Base-by-base conservation (phyloP, 1,140 invertebrate genomes). In the Matsumurasca onukii region DNA sequence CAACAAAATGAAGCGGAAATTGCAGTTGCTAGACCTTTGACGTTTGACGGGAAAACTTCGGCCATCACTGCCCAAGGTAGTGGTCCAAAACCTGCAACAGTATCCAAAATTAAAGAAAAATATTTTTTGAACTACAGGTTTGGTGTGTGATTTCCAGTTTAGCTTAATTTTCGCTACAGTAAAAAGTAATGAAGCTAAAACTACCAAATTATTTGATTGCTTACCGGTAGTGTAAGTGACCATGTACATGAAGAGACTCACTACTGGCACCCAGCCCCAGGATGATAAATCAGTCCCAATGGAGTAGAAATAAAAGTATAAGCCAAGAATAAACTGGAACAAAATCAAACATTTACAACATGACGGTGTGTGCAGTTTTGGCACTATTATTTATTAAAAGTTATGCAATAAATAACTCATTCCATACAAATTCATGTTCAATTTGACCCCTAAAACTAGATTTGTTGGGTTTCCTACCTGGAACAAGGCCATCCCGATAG, bases 41-140 rank as follows among this genome's bases (percentile, higher is more conserved):
- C 86, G 72, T 89, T 86, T 0, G 87, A 81, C 0, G 93, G 87
- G 72, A 94, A 91, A 71, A 95, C 85, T 79, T 96, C 91, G 1
- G 88, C 89, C 84, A 94, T 89, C 31, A 96, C 85, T 0, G 92
- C 86, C 91, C 92, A 94, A 0, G 92, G 91, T 13, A 95, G 79
- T 0, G 93, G 91, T 0, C 93, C 93, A 73, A 93, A 89, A 75
- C 82, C 82, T 1, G 85, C 79, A n/a, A n/a, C n/a, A n/a, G n/a
- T n/a, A n/a, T n/a, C n/a, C n/a, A n/a, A n/a, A n/a, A n/a, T n/a
- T n/a, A n/a, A n/a, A n/a, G n/a, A n/a, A n/a, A n/a, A n/a, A n/a
- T n/a, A n/a, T n/a, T n/a, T n/a, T n/a, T n/a, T n/a, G n/a, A n/a
- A n/a, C n/a, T n/a, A n/a, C n/a, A n/a, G n/a, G n/a, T n/a, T n/a